Evolutionary conservation across 2,888 invertebrate species (phyloP).

Genomic region (Drosophila tanythrix): DNA sequence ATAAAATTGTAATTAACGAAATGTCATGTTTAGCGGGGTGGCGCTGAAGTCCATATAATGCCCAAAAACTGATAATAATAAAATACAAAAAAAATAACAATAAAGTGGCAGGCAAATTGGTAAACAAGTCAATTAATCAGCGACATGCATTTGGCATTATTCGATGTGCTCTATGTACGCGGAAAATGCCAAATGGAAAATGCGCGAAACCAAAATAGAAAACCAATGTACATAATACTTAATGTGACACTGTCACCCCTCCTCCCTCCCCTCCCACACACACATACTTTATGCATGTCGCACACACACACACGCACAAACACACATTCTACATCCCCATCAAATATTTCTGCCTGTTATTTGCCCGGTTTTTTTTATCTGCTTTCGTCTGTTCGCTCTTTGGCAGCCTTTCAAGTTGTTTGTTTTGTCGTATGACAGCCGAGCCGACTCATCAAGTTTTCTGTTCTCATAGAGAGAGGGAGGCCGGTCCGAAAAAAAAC

Average conservation of each 20-base stretch:
- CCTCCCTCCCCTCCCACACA: too few relatives aligned
- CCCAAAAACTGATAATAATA: constrained; percentile 40
- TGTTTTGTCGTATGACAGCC: constrained; percentile 11
- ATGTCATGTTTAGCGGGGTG: constrained; percentile 21
- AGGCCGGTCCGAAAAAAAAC: constrained; percentile 40
- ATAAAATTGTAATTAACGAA: constrained; percentile 40
- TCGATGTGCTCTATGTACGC: constrained; percentile 24
- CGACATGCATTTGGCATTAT: constrained; percentile 41
- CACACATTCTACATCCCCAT: constrained; percentile 1
- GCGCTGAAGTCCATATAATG: constrained; percentile 32
- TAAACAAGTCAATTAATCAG: constrained; percentile 72
- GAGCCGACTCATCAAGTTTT: constrained; percentile 7
- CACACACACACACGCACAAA: background rate
- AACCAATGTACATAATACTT: constrained; percentile 19
- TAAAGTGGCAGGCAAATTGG: constrained; percentile 32
- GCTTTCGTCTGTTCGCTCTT: background rate
- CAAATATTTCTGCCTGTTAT: constrained; percentile 15
- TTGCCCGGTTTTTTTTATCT: constrained; percentile 4
- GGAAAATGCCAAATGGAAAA: constrained; percentile 24
- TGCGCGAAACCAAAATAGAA: constrained; percentile 18
- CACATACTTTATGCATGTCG: background rate
- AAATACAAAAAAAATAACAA: background rate
- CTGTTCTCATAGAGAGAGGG: constrained; percentile 4
- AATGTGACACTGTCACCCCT: constrained; percentile 16
- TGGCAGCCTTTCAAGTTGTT: constrained; percentile 44